phyloP scores from a whole-genome alignment of 1,140 invertebrate species.

The Ganaspis sp. region DNA sequence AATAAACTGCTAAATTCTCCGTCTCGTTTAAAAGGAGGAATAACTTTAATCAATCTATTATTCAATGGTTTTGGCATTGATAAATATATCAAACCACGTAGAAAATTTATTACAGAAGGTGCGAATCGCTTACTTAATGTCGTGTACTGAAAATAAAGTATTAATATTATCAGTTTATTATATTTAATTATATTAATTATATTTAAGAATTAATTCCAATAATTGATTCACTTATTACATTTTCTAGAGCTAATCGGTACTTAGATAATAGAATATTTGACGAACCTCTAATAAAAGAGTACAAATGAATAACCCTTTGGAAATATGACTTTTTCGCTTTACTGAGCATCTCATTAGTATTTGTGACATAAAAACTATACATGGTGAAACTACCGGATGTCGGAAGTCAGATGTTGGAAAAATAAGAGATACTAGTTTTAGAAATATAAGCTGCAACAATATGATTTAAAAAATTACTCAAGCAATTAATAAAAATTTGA shows the following conservation, averaged over 20 bases:
- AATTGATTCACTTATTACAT: too few species aligned
- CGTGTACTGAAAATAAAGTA: constrained; percentile 80
- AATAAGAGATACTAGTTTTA: constrained; percentile 86
- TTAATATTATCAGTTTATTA: too few species aligned
- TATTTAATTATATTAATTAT: constrained; percentile 38
- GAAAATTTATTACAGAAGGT: constrained; percentile 87
- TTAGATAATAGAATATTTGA: constrained; percentile 43
- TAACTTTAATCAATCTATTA: constrained; percentile 76
- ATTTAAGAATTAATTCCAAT: constrained; percentile 31
- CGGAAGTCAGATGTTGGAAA: constrained; percentile 93
- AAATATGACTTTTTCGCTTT: constrained; percentile 81
- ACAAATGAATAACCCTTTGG: constrained; percentile 87
- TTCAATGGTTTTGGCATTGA: constrained; percentile 77
- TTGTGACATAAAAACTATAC: constrained; percentile 88
- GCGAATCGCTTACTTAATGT: constrained; percentile 87
- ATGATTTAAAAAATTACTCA: constrained; percentile 26
- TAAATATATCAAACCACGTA: constrained; percentile 83
- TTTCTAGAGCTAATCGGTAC: too few species aligned
- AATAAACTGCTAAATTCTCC: constrained; percentile 77
- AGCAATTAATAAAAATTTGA: too few species aligned
- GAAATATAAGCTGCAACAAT: constrained; percentile 82
- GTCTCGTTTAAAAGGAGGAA: constrained; percentile 81
- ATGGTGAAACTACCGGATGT: constrained; percentile 90
- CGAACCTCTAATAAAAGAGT: constrained; percentile 85
- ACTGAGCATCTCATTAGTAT: constrained; percentile 82